Conservation (phyloP, 2,797 vertebrate species). For the Glyptemys insculpta region DNA sequence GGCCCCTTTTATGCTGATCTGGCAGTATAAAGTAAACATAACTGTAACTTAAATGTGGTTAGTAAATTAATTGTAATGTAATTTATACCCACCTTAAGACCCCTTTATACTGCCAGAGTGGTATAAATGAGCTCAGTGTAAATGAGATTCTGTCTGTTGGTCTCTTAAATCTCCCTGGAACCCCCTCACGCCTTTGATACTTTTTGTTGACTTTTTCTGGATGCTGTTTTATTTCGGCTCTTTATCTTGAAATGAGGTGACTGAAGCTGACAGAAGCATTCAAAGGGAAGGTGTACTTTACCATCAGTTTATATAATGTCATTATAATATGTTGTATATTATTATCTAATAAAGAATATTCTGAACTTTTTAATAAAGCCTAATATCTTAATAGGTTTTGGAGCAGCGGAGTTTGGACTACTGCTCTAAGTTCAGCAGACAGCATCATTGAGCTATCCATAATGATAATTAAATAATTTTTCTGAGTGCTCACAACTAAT, state of each 20-base stretch:
- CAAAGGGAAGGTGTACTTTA: not conserved
- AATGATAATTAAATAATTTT: not conserved
- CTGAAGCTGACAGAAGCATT: not conserved
- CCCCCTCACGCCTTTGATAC: not conserved
- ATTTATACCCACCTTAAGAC: not conserved
- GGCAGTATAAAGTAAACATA: not conserved
- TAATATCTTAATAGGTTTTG: not conserved
- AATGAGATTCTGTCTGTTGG: not conserved
- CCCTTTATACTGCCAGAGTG: not conserved
- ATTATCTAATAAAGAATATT: not conserved
- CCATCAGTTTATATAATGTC: not conserved
- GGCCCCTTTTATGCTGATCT: not conserved
- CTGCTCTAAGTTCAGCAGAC: not conserved
- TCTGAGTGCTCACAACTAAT: not conserved
- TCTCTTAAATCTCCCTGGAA: not conserved
- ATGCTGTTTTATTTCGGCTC: not conserved
- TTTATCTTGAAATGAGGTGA: not conserved
- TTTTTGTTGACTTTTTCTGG: not conserved
- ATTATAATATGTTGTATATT: not conserved
- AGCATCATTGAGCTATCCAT: not conserved
- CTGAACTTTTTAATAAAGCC: not conserved
- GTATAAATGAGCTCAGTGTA: not conserved
- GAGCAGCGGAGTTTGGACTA: not conserved
- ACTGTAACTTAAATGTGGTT: not conserved
- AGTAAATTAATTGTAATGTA: not conserved